Conservation (phyloP, 1,140 invertebrate genomes). For the Ostrea edulis region DNA sequence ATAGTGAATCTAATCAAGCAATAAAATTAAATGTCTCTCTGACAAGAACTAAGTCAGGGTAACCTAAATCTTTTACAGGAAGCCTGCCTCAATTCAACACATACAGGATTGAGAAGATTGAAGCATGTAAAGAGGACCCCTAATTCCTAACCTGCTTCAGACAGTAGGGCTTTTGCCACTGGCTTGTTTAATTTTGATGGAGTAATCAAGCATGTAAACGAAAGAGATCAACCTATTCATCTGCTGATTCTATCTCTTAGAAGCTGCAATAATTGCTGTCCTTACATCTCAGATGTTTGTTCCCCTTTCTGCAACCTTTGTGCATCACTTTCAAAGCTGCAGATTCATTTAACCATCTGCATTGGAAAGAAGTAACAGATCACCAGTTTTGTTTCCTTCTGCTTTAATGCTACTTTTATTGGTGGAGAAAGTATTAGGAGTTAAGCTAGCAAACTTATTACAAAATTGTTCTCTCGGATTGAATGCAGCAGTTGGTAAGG, state of each 20-base stretch:
- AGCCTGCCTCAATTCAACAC: background rate
- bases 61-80: slow-evolving; percentile 6
- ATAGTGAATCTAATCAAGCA: slow-evolving; percentile 12
- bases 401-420: no score
- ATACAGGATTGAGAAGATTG: background rate
- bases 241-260: background rate
- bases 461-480: no score
- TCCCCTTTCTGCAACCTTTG: no score
- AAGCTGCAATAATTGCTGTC: no score
- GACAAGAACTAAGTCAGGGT: background rate
- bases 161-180: background rate
- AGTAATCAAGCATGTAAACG: background rate
- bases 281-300: no score
- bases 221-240: background rate
- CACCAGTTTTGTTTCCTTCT: no score
- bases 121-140: background rate
- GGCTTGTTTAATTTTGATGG: slow-evolving; percentile 13
- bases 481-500: no score
- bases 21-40: slow-evolving; percentile 17
- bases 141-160: background rate
- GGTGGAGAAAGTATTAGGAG: no score
- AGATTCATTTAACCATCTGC: no score
- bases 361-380: no score
- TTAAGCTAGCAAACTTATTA: no score
- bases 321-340: no score